A percentile compares a stretch with the other conserved stretches of the same genome.
phyloP scores from a whole-genome alignment of 2,797 vertebrate species.

The Myripristis jacobus region DNA sequence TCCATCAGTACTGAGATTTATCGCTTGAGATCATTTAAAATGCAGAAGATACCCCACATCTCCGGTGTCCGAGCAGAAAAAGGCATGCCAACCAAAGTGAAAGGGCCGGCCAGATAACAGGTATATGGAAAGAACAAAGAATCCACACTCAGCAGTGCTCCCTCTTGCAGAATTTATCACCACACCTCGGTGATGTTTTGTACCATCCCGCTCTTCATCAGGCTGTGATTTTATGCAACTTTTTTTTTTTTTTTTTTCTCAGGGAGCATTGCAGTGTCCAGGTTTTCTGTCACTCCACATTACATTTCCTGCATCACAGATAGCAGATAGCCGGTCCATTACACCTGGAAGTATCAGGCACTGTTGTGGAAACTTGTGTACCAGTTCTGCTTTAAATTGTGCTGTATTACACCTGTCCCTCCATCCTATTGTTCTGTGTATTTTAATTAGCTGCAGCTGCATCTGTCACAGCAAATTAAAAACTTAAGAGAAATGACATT shows the following conservation, averaged over 20 bases:
- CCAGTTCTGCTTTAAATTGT: conserved; percentile 15
- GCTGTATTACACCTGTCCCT: conserved; percentile 8
- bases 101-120: too few species aligned
- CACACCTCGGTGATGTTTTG: too few species aligned
- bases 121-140: too few species aligned
- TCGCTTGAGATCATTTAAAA: background rate
- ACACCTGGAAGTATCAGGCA: background rate
- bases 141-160: too few species aligned
- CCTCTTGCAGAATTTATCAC: too few species aligned
- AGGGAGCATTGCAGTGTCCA: too few species aligned
- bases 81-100: too few species aligned
- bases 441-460: conserved; percentile 53
- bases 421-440: background rate
- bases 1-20: background rate
- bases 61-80: too few species aligned
- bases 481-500: conserved; percentile 61
- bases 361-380: conserved; percentile 5
- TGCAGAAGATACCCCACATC: background rate
- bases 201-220: too few species aligned
- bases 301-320: background rate
- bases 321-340: background rate
- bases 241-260: too few species aligned
- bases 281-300: too few species aligned
- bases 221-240: too few species aligned
- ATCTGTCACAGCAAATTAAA: conserved; percentile 66